Evolutionary conservation across 2,888 invertebrate species (phyloP), one percentile per base, ranked within the genome.

Genomic region (Eupithecia vulgata): DNA sequence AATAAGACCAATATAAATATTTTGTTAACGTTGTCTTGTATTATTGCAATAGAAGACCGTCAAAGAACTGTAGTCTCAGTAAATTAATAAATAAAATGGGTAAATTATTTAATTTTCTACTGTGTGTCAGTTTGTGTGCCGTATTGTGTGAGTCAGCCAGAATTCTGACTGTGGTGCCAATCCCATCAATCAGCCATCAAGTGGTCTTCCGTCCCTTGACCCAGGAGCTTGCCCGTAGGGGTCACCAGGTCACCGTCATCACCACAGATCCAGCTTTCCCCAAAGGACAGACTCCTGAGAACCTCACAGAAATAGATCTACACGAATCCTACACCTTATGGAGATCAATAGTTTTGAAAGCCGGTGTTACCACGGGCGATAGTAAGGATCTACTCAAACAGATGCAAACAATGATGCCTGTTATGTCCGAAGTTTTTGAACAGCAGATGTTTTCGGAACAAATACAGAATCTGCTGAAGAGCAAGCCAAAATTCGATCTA

Each of bases 171-270:
- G 79, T 93, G 0, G 84, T 90, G 64, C 88, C 94, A 0, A 79
- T 82, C 4, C 89, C 94, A 0, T 91, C 93, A 0, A 86, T 92
- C 48, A 95, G 94, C 69, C 95, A 95, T 76, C 94, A 94, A 82
- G 82, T 92, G 0, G 88, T 91, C 0, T 94, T 88, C 72, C 84
- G 90, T 17, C 83, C 88, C 1, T 72, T 95, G 5, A 87, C 87
- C 13, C 83, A 87, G 4, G 92, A 91, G 65, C 80, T 95, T 21
- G 87, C 87, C 0, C 87, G 80, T 65, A 84, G 91, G n/a, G 95
- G 94, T 1, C 95, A 95, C 71, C 86, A 95, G 69, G 80, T 95
- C 0, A 85, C 89, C 0, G 83, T 93, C 0, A 78, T 94, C 0
- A 94, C 95, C 2, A 71, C 95, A 34, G 81, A 94, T 74, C 93